Base-by-base conservation (phyloP, 2,113 vertebrate genomes). In the Cyprinus carpio region DNA sequence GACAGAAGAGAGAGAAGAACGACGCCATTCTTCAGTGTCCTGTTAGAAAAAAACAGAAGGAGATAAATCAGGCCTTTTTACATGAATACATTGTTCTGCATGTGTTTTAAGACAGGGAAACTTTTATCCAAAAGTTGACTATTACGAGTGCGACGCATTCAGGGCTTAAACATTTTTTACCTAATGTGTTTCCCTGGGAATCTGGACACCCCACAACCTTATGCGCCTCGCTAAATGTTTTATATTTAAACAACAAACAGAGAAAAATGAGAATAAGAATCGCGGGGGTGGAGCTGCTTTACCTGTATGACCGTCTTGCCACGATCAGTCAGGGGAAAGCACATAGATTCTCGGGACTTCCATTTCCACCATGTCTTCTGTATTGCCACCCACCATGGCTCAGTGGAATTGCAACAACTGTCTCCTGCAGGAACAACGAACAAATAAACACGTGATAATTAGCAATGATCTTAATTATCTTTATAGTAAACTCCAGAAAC, bases 11-110 rank as follows among this genome's bases (percentile, higher is more conserved):
- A n/a, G n/a, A n/a, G 87, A 99, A 98, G 93, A 98, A 99, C n/a
- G n/a, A n/a, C n/a, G 81, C 97, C 95, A 91, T 97, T 99, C n/a
- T 90, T 97, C 95, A 87, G 96, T 91, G 34, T 99, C 98, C 98
- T 99, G 91, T 58, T n/a, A n/a, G n/a, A n/a, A 37, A 85, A 3
- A 71, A 20, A 13, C 8, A 58, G 84, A 78, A n/a, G n/a, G n/a
- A 71, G 37, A 69, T 67, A 82, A 83, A 81, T 25, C 18, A 29
- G 31, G 72, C 11, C 43, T 20, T n/a, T 83, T n/a, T n/a, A n/a
- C n/a, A n/a, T n/a, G n/a, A n/a, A n/a, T n/a, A n/a, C n/a, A n/a
- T n/a, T n/a, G n/a, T n/a, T n/a, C n/a, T n/a, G n/a, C n/a, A n/a
- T n/a, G n/a, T n/a, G n/a, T n/a, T n/a, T n/a, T n/a, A n/a, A n/a